Evolutionary conservation across 1,140 invertebrate species (phyloP).

Genomic region (Drosophila melanica): DNA sequence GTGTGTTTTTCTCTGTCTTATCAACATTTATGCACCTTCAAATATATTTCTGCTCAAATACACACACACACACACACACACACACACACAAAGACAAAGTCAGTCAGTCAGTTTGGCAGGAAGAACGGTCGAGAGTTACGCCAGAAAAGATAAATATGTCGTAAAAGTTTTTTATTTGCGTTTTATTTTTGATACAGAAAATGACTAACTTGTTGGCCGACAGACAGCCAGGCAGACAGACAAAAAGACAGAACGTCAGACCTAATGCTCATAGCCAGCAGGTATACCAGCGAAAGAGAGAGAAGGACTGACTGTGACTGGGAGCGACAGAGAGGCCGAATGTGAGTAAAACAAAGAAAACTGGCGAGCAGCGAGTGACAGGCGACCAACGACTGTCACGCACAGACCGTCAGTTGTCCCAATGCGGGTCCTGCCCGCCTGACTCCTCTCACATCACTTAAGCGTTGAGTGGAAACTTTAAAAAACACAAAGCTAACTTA

Average conservation of each 20-base stretch:
- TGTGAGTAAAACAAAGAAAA: conserved; percentile 24
- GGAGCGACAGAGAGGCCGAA: not conserved
- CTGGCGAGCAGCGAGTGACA: conserved; percentile 37
- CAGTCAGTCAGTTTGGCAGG: conserved; percentile 21
- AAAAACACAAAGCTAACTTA: conserved; percentile 13
- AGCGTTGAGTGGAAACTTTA: conserved; percentile 28
- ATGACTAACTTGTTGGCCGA: conserved; percentile 78
- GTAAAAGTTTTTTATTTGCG: conserved; percentile 81
- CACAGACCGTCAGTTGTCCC: conserved; percentile 53
- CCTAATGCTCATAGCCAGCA: conserved; percentile 32
- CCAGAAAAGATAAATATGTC: conserved; percentile 76
- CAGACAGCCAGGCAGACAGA: conserved; percentile 43
- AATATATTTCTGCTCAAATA: conserved; percentile 29
- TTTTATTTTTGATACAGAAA: conserved; percentile 80
- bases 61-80: conserved; percentile 14
- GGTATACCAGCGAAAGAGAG: not conserved
- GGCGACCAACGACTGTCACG: conserved; percentile 69
- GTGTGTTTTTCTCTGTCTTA: conserved; percentile 32
- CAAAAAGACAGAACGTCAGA: conserved; percentile 4
- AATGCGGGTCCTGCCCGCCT: conserved; percentile 31
- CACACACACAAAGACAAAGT: conserved; percentile 1
- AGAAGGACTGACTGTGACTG: not conserved
- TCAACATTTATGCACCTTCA: conserved; percentile 71
- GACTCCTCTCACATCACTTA: not conserved
- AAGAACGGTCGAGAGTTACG: conserved; percentile 34